phyloP scores from a whole-genome alignment of 2,113 vertebrate genomes.

The Oncorhynchus masou region DNA sequence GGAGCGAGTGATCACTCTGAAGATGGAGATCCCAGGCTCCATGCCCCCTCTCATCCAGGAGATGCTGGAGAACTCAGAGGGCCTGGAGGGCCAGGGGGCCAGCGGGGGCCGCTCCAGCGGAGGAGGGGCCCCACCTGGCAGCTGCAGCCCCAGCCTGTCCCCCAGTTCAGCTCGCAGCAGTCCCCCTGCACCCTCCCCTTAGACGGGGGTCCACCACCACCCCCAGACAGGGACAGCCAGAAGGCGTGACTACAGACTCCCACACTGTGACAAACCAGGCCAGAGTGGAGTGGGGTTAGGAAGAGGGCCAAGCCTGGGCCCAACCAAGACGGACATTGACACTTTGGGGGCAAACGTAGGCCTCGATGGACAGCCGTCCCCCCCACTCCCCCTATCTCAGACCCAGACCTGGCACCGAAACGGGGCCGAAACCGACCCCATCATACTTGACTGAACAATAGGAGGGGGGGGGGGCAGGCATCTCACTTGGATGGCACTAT shows the following conservation, averaged over 20 bases:
- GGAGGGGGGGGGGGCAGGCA: too few relatives aligned
- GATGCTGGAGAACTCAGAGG: slow-evolving; percentile 77
- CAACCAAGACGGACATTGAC: neutral
- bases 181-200: slow-evolving; percentile 72
- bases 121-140: slow-evolving; percentile 30
- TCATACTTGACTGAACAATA: too few relatives aligned
- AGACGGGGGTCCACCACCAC: neutral
- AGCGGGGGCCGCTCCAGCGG: slow-evolving; percentile 13
- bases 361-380: too few relatives aligned
- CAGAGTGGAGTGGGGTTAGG: neutral
- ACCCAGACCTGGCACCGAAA: too few relatives aligned
- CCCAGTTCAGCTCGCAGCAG: slow-evolving; percentile 80
- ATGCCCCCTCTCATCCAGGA: slow-evolving; percentile 79
- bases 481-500: too few relatives aligned
- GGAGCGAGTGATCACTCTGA: slow-evolving; percentile 74
- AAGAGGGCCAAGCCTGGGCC: neutral
- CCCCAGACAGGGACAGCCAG: neutral
- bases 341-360: too few relatives aligned
- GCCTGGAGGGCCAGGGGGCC: slow-evolving; percentile 60
- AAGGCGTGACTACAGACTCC: neutral
- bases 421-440: too few relatives aligned
- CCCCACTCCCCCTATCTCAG: too few relatives aligned
- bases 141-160: slow-evolving; percentile 79
- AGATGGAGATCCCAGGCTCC: slow-evolving; percentile 75
- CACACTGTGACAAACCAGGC: slow-evolving; percentile 6